phyloP scores from a whole-genome alignment of 23 tunicate species.

The Styela plicata region DNA sequence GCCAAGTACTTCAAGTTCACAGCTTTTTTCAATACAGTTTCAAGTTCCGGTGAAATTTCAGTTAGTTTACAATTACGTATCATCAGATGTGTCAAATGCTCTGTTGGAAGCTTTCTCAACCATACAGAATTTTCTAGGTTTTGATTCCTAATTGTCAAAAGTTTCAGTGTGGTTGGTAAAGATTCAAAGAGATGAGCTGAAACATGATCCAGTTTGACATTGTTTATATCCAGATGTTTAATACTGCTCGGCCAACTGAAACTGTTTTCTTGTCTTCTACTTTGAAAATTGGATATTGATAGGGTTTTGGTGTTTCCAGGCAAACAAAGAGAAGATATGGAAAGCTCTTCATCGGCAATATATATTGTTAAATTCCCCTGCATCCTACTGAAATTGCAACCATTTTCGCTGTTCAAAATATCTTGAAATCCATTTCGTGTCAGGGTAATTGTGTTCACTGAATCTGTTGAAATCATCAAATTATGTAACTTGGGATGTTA shows the following conservation, averaged over 20 bases:
- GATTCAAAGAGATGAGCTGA: not conserved
- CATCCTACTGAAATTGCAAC: conserved; percentile 1
- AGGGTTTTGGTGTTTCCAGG: not conserved
- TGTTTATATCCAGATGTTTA: not conserved
- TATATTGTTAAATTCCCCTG: not conserved
- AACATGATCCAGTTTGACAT: not conserved
- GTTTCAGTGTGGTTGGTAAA: not conserved
- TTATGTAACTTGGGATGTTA: not conserved
- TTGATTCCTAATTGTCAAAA: not conserved
- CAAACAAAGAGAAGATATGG: not conserved
- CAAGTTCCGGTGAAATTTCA: not conserved
- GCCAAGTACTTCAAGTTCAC: not conserved
- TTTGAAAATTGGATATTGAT: not conserved
- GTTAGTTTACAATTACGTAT: not conserved
- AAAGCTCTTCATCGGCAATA: not conserved
- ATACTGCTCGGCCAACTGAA: not conserved
- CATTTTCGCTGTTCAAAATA: not conserved
- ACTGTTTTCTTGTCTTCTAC: not conserved
- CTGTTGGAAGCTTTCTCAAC: not conserved
- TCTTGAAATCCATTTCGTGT: not conserved
- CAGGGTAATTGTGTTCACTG: not conserved
- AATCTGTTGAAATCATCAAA: too few species aligned
- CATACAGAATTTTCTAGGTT: not conserved
- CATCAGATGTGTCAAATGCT: not conserved
- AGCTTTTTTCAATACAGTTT: not conserved